Percentiles rank a stretch among this genome's conserved stretches.
Evolutionary conservation across 2,888 invertebrate species (phyloP).

Genomic region (Plagodis pulveraria): DNA sequence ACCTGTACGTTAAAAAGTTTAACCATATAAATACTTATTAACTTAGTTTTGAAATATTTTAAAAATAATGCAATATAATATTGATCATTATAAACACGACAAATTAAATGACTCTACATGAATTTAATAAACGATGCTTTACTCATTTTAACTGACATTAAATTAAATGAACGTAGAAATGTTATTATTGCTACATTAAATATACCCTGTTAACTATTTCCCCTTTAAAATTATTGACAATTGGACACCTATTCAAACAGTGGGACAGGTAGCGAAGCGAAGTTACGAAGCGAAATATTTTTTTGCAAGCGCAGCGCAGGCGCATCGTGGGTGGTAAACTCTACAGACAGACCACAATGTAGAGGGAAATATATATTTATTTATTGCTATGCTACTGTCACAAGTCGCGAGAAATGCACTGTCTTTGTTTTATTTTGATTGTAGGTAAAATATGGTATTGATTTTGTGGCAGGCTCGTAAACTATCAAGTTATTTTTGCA

Average conservation of each 20-base stretch:
- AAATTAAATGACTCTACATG: no score
- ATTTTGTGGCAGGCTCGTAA: constrained; percentile 20
- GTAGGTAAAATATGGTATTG: constrained; percentile 23
- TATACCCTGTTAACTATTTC: constrained; percentile 31
- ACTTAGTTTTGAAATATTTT: no score
- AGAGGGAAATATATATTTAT: constrained; percentile 53
- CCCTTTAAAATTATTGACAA: constrained; percentile 38
- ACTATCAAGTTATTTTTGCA: constrained; percentile 7
- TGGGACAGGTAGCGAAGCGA: constrained; percentile 42
- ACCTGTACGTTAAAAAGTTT: no score
- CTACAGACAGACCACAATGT: constrained; percentile 42
- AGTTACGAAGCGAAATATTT: constrained; percentile 37
- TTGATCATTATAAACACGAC: no score
- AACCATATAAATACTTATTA: no score
- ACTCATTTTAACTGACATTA: background rate
- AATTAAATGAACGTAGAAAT: background rate
- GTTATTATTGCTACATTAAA: background rate
- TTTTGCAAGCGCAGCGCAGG: constrained; percentile 57
- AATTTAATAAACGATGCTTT: no score
- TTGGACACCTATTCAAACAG: constrained; percentile 44
- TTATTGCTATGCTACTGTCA: constrained; percentile 55
- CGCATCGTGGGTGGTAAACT: constrained; percentile 54
- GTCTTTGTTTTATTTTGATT: constrained; percentile 25
- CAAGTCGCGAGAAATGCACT: constrained; percentile 40
- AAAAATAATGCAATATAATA: no score